Base-by-base conservation (phyloP, 2,888 invertebrate genomes). In the Morpho deidamia region DNA sequence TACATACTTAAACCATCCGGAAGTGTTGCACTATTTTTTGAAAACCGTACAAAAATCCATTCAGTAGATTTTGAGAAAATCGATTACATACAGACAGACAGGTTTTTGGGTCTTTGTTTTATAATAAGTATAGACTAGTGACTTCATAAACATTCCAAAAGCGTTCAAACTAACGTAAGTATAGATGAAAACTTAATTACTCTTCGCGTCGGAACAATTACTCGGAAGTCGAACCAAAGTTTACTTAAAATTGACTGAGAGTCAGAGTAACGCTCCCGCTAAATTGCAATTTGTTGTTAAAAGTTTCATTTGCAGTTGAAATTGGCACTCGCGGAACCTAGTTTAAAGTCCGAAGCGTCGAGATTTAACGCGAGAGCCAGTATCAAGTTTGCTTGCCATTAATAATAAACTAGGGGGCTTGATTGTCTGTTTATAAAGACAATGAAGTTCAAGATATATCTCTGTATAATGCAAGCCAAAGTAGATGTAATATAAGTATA, bases 241-340 rank as follows among this genome's bases (percentile, higher is more conserved):
- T 48, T 10, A 33, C n/a, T 34, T 40, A 48, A 44, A 56, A 56
- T 47, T 12, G 50, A 47, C 10, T 52, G 52, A 34, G 35, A 51
- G 51, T 49, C 42, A 37, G 41, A 54, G 47, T 40, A 47, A 44
- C 53, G 37, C 45, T 47, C 46, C 48, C 44, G 42, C 44, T 44
- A 45, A 48, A 51, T 53, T 59, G 56, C 33, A 59, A 46, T 59
- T 40, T 43, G 53, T 49, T 48, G 40, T 53, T 48, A 52, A 48
- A 59, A 59, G 56, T 59, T 59, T 44, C 51, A 50, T 56, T 59
- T 54, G 43, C 56, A 46, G 56, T 54, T 41, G 11, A 54, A 59
- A 59, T 59, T 59, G 55, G 55, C 32, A 51, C 40, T 53, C 44
- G 34, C 14, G 44, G 39, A 52, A 49, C 44, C 41, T 45, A 42